phyloP scores from a whole-genome alignment of 2,888 invertebrate species.

The Lasioglossum calceatum region DNA sequence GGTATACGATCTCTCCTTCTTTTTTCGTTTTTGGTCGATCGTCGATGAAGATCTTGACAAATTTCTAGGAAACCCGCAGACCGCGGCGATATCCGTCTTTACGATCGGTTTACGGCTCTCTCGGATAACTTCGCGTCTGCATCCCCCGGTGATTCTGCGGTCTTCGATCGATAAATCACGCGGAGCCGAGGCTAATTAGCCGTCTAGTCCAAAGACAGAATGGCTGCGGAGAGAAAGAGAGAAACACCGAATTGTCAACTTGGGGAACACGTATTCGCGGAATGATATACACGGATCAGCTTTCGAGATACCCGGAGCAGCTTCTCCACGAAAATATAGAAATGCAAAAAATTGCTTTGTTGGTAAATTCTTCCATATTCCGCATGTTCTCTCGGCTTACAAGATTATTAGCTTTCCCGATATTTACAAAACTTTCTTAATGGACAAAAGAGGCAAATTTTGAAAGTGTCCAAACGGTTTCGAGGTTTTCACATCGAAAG shows the following conservation, averaged over 20 bases:
- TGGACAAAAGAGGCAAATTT: too few relatives aligned
- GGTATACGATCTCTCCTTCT: neutral
- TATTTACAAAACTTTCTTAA: too few relatives aligned
- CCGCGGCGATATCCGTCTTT: conserved; percentile 23
- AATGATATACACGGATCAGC: too few relatives aligned
- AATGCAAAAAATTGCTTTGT: too few relatives aligned
- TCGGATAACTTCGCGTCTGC: neutral
- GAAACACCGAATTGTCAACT: conserved; percentile 27
- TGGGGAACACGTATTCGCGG: conserved; percentile 1
- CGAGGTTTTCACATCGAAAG: too few relatives aligned
- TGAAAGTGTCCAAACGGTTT: too few relatives aligned
- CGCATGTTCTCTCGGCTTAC: too few relatives aligned
- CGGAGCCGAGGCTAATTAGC: conserved; percentile 23
- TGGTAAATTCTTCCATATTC: too few relatives aligned
- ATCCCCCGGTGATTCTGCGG: conserved; percentile 14
- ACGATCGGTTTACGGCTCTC: conserved; percentile 17
- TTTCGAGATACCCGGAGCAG: too few relatives aligned
- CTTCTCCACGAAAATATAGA: too few relatives aligned
- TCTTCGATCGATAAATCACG: conserved; percentile 27
- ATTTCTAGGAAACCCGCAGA: conserved; percentile 27
- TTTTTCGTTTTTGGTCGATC: neutral
- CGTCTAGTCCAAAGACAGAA: neutral
- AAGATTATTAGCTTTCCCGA: too few relatives aligned
- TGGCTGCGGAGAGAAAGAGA: neutral
- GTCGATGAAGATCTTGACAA: conserved; percentile 37